Evolutionary conservation across 2,888 invertebrate species (phyloP), one percentile per base, ranked within the genome.

Genomic region (Kuschelorhynchus macadamiae): DNA sequence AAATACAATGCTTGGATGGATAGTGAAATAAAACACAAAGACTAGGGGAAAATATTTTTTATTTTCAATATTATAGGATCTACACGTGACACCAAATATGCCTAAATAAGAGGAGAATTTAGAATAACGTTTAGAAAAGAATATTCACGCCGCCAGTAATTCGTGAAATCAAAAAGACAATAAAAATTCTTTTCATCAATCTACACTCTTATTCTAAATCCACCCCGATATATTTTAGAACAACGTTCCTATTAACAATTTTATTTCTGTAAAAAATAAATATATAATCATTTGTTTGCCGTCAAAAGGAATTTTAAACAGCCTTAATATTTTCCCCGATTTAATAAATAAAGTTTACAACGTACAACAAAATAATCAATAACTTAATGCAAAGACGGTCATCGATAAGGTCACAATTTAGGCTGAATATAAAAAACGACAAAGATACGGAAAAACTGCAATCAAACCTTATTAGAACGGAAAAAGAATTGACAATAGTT

Each of bases 251-350:
- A 59, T 36, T 39, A 59, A 42, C 36, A 47, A 59, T 36, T 49
- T 47, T 59, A 59, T 21, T 32, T 20, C 59, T 59, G 49, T 21
- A 49, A 30, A 42, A 42, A 56, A 42, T 20, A 47, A 52, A 52
- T 52, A 49, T 39, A 55, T 47, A 30, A 17, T 30, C 21, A 5
- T 14, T 59, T 14, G 18, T 18, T 44, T 17, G 4, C 7, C 25
- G 36, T 61, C 56, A 64, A 64, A 64, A 64, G 47, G 56, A 64
- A 64, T 47, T 64, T 64, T 64, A 64, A 64, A 64, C 64, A 64
- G 64, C n/a, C 41, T 39, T 44, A 44, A 64, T 64, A 64, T 47
- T 64, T 55, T 49, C 64, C 64, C 64, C 64, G 11, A 17, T 55
- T 56, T 61, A 39, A 12, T 33, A 21, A 32, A 46, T 33, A 46